Conservation (phyloP, 1,140 invertebrate genomes). For the Ridgeia piscesae region DNA sequence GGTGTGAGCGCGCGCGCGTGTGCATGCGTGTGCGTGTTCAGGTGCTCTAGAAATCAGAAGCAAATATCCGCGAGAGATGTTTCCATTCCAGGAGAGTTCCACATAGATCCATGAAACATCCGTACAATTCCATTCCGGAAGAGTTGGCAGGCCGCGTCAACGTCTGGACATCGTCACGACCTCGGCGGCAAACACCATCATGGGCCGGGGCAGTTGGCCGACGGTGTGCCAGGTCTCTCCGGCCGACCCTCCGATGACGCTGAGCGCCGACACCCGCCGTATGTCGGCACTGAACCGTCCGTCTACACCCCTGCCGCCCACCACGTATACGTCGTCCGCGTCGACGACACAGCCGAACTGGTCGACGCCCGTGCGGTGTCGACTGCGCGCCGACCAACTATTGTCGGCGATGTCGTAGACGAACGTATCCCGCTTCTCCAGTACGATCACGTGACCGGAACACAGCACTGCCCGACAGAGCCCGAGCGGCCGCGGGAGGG, state of each 20-base stretch:
- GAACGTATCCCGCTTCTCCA: background rate
- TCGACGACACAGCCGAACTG: background rate
- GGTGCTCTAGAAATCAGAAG: too few relatives aligned
- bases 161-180: background rate
- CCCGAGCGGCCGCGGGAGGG: background rate
- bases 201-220: background rate
- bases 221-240: background rate
- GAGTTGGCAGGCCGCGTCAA: background rate
- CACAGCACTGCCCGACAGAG: background rate
- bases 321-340: background rate
- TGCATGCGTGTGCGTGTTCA: too few relatives aligned
- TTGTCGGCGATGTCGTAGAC: background rate
- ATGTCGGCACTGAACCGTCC: background rate
- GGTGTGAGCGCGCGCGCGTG: too few relatives aligned
- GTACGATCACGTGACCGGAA: background rate
- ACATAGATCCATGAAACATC: too few relatives aligned
- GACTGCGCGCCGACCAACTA: background rate
- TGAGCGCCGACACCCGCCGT: background rate
- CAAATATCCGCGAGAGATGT: too few relatives aligned
- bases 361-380: background rate
- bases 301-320: background rate
- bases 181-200: background rate
- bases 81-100: too few relatives aligned
- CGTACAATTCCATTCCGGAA: too few relatives aligned
- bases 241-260: background rate